A percentile compares a stretch with the other conserved stretches of the same genome.
Evolutionary conservation across 2,888 invertebrate species (phyloP).

Genomic region (Pogonocherus hispidulus): DNA sequence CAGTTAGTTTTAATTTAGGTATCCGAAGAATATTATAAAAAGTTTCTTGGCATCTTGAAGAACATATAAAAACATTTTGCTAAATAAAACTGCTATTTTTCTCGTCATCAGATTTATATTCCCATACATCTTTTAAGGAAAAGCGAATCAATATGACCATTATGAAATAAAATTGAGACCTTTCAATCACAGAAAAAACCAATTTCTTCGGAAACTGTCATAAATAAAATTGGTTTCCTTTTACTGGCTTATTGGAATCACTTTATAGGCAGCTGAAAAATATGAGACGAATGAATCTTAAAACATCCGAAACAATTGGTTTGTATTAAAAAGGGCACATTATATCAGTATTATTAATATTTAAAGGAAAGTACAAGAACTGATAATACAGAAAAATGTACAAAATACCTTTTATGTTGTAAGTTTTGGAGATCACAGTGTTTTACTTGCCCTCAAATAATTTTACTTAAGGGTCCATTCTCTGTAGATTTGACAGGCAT

Average conservation of each 20-base stretch:
- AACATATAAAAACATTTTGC: no score
- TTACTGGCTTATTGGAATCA: slow-evolving; percentile 2
- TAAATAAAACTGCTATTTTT: background rate
- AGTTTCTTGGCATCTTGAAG: no score
- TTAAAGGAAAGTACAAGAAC: no score
- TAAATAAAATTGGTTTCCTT: slow-evolving; percentile 6
- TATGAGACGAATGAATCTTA: background rate
- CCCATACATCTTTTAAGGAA: background rate
- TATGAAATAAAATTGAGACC: slow-evolving; percentile 1
- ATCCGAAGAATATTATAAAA: no score
- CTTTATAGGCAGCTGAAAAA: background rate
- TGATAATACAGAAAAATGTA: no score
- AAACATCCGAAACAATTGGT: background rate
- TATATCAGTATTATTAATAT: no score
- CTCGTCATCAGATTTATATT: background rate
- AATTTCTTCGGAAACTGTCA: background rate
- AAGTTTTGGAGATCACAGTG: no score
- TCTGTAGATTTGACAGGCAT: no score
- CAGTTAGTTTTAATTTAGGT: no score
- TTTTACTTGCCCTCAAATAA: no score
- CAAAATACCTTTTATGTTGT: no score
- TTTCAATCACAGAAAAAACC: slow-evolving; percentile 1
- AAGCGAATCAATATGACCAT: background rate
- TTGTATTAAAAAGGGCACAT: background rate
- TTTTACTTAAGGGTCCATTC: no score